Conservation (phyloP, 2,113 vertebrate species). For the Paradoxurus hermaphroditus region DNA sequence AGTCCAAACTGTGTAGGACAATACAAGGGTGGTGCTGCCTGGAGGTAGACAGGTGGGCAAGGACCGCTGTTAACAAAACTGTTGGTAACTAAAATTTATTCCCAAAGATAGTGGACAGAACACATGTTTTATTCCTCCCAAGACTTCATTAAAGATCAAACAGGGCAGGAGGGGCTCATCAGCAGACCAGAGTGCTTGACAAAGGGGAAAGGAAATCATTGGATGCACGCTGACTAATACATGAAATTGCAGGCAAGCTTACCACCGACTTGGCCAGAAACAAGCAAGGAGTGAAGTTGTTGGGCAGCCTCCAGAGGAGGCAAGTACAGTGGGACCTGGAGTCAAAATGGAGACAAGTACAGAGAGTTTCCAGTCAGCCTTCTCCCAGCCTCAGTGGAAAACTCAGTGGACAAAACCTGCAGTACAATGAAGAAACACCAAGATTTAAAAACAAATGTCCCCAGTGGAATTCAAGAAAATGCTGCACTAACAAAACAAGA, state of each 20-base stretch:
- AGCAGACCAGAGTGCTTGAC: neutral
- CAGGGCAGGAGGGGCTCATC: neutral
- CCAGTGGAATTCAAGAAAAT: neutral
- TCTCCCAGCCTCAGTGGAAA: neutral
- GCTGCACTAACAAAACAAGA: neutral
- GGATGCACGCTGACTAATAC: neutral
- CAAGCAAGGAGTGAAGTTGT: neutral
- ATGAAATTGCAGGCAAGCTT: neutral
- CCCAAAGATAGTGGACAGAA: neutral
- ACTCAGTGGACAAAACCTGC: neutral
- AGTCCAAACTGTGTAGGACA: neutral
- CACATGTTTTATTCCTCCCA: neutral
- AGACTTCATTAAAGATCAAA: slow-evolving; percentile 53
- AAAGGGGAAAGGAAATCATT: neutral
- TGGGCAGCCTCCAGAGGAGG: neutral
- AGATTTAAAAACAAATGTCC: neutral
- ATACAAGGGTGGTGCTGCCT: neutral
- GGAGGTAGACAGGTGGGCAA: neutral
- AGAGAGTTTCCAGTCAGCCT: neutral
- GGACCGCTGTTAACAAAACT: neutral
- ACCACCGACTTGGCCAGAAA: neutral
- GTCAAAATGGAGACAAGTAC: neutral
- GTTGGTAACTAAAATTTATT: neutral
- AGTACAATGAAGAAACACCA: neutral
- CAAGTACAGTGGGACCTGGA: neutral